Evolutionary conservation across 23 tunicate genomes (phyloP).

Genomic region (Halocynthia aurantium): DNA sequence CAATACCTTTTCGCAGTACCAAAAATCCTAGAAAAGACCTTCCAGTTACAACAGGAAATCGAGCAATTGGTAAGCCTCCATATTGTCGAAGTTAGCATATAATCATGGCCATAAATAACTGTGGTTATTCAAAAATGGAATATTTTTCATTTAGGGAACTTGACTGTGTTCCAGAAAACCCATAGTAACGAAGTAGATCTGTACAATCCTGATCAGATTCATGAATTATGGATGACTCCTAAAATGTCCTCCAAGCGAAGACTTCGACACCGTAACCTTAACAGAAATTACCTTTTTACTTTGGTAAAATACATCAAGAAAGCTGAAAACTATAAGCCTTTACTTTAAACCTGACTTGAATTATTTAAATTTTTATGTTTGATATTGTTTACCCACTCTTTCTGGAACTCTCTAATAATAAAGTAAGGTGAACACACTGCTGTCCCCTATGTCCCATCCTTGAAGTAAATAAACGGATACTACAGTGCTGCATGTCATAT

Average conservation of each 20-base stretch:
- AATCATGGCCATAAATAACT: neutral
- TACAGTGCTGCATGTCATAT: too few relatives aligned
- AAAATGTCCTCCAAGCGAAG: constrained; percentile 7
- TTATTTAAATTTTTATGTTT: too few relatives aligned
- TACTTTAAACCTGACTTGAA: constrained; percentile 7
- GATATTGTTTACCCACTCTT: too few relatives aligned
- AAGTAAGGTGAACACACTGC: too few relatives aligned
- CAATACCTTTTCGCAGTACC: constrained; percentile 32
- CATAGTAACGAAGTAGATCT: constrained; percentile 26
- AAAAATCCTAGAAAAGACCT: constrained; percentile 39
- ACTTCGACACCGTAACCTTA: neutral
- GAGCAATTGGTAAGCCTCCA: constrained; percentile 32
- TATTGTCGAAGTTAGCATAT: neutral
- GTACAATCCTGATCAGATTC: constrained; percentile 31
- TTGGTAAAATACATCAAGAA: constrained; percentile 32
- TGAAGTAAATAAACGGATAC: too few relatives aligned
- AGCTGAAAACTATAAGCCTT: constrained; percentile 50
- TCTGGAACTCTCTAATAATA: too few relatives aligned
- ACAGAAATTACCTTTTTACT: constrained; percentile 1
- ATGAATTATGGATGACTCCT: constrained; percentile 79
- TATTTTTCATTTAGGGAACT: constrained; percentile 3
- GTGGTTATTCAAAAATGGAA: neutral
- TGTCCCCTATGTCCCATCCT: too few relatives aligned
- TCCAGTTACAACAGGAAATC: constrained; percentile 16
- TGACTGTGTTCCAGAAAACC: constrained; percentile 25